Percentiles rank a stretch among this genome's conserved stretches.
phyloP scores from a whole-genome alignment of 2,113 vertebrate genomes.

The Corythoichthys intestinalis region DNA sequence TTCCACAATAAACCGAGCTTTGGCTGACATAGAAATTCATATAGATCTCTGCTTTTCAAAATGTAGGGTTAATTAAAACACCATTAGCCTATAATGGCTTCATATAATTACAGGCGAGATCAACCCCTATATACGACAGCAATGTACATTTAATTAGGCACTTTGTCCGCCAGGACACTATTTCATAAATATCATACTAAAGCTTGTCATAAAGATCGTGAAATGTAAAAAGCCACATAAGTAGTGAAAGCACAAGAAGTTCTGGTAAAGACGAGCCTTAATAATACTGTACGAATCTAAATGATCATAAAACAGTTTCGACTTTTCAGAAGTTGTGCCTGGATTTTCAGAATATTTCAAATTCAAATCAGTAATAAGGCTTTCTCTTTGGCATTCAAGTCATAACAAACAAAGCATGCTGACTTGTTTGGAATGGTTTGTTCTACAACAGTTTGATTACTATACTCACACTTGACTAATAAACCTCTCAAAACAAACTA shows the following conservation, averaged over 20 bases:
- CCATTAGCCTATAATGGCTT: background rate
- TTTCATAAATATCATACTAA: slow-evolving; percentile 5
- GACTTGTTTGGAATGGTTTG: background rate
- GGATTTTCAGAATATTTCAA: background rate
- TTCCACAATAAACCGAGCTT: slow-evolving; percentile 3
- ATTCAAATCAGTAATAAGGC: background rate
- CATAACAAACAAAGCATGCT: background rate
- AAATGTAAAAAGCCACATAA: slow-evolving; percentile 6
- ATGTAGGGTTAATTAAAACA: background rate
- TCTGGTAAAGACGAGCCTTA: background rate
- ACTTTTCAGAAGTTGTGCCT: background rate
- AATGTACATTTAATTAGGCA: background rate
- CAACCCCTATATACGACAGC: background rate
- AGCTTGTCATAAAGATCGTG: background rate
- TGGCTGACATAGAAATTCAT: background rate
- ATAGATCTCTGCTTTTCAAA: background rate
- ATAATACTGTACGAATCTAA: background rate
- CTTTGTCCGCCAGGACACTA: background rate
- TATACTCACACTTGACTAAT: background rate
- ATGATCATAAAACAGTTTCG: background rate
- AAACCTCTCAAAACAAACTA: background rate
- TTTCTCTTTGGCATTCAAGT: background rate
- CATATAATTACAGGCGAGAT: background rate
- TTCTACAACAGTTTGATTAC: background rate
- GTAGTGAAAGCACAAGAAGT: background rate